These are phyloP conservation scores for Cherax quadricarinatus DNA, from an alignment of 1,140 invertebrate genomes.

Conservation along the genomic window DNA sequence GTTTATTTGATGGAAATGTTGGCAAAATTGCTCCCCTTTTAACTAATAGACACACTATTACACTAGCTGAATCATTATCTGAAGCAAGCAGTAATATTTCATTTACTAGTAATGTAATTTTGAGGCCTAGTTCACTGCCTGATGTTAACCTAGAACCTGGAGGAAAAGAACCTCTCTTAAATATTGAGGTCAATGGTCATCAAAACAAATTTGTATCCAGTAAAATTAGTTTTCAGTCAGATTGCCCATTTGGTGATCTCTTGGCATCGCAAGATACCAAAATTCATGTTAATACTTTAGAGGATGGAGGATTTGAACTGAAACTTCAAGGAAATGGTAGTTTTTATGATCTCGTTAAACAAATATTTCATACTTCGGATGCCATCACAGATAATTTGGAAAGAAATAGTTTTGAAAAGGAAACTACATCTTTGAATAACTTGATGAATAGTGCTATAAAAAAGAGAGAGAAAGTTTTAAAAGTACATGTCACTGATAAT, in stretches of 20 bases:
- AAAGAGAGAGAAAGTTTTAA: not conserved
- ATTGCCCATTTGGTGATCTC: not conserved
- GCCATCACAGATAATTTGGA: not conserved
- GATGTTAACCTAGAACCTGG: not conserved
- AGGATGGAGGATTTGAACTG: conserved; percentile 3
- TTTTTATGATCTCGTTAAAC: not conserved
- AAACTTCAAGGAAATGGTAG: conserved; percentile 1
- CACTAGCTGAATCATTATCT: not conserved
- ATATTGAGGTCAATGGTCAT: not conserved
- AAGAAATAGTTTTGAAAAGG: not conserved
- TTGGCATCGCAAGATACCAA: not conserved
- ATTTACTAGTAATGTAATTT: not conserved
- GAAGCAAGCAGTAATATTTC: not conserved
- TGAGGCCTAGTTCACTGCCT: not conserved
- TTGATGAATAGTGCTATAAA: not conserved
- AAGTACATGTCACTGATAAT: no score
- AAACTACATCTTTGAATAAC: not conserved
- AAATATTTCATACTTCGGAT: not conserved
- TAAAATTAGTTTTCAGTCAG: not conserved
- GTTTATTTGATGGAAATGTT: conserved; percentile 30
- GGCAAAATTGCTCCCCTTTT: not conserved
- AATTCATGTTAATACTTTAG: conserved; percentile 4
- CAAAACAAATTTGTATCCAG: not conserved
- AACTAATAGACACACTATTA: not conserved
- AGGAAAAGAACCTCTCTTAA: not conserved